phyloP scores from a whole-genome alignment of 2,888 invertebrate genomes.

The Pseudococcus longispinus region DNA sequence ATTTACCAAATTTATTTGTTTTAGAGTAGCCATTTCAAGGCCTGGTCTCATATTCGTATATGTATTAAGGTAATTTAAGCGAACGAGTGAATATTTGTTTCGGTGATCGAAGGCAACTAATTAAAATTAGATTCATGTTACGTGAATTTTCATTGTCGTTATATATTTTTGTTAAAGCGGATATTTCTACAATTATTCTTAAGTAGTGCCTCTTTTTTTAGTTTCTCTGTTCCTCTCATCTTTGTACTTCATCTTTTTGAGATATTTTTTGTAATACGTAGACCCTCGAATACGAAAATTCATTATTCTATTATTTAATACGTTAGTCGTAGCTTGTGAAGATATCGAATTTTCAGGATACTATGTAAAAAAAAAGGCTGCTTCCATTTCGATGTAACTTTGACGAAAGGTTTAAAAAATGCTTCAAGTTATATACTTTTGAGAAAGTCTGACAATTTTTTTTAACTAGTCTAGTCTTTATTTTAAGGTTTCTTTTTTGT shows the following conservation, averaged over 20 bases:
- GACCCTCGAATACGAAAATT: not conserved
- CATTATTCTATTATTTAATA: too few relatives aligned
- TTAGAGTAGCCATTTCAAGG: not conserved
- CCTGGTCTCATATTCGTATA: not conserved
- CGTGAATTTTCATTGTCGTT: not conserved
- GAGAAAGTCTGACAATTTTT: slow-evolving; percentile 25
- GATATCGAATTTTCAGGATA: not conserved
- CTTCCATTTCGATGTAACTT: not conserved
- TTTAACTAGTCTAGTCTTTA: slow-evolving; percentile 35
- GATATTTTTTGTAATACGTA: not conserved
- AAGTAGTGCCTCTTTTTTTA: not conserved
- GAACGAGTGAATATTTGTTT: not conserved
- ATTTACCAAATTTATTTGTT: not conserved
- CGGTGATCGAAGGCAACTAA: not conserved
- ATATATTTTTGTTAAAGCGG: not conserved
- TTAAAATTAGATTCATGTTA: not conserved
- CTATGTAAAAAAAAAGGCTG: not conserved
- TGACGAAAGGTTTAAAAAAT: not conserved
- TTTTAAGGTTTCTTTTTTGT: not conserved
- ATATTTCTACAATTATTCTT: not conserved
- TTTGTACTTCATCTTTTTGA: not conserved
- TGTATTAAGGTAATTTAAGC: not conserved
- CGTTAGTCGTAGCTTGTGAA: not conserved
- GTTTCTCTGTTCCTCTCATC: not conserved
- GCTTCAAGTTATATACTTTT: not conserved